These are phyloP conservation scores for Tragelaphus imberbis DNA, from an alignment of 2,113 vertebrate genomes.

Conservation along the genomic window DNA sequence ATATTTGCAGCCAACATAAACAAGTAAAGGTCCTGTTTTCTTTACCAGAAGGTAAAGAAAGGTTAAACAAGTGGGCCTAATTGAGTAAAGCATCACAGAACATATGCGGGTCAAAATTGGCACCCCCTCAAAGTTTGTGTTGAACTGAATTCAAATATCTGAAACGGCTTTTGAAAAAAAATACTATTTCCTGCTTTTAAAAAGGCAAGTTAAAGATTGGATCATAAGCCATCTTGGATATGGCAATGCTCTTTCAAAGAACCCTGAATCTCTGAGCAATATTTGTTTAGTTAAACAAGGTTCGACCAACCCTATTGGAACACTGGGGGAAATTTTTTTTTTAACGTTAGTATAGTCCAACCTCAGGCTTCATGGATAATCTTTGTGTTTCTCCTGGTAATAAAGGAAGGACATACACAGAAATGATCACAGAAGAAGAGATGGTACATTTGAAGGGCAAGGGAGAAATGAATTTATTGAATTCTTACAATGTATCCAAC, in stretches of 20 bases:
- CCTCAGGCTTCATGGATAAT: neutral
- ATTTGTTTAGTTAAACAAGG: slow-evolving; percentile 1
- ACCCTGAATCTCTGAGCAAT: neutral
- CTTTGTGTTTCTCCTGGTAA: neutral
- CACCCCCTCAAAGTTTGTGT: slow-evolving; percentile 7
- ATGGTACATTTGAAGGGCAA: neutral
- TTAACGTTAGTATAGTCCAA: neutral
- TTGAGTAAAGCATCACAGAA: neutral
- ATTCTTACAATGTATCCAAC: neutral
- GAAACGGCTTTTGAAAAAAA: neutral
- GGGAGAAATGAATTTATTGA: neutral
- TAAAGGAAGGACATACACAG: neutral
- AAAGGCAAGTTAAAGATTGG: neutral
- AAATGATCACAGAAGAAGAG: neutral
- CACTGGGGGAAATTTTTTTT: neutral
- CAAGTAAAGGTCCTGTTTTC: neutral
- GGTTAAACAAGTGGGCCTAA: neutral
- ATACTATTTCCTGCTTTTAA: neutral
- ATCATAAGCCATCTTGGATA: neutral
- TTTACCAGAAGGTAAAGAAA: no score
- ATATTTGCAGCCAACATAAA: neutral
- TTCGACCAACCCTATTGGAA: neutral
- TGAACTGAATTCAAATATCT: slow-evolving; percentile 48
- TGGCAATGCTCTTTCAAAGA: neutral
- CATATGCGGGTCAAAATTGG: neutral